Conservation (phyloP, 1,140 invertebrate genomes). For the Cherax quadricarinatus region DNA sequence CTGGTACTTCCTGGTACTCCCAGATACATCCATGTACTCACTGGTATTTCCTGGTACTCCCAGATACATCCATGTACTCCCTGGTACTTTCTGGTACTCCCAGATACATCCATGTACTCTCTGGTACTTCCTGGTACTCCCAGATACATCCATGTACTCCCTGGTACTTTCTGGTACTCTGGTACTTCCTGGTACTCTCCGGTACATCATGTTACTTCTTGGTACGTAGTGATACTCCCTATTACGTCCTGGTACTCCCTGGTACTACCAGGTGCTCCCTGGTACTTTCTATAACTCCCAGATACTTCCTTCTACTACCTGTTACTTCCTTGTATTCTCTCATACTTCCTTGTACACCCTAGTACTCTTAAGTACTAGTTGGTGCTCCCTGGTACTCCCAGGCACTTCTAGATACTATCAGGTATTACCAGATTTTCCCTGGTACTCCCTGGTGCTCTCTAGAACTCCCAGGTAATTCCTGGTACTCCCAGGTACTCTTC, state of each 20-base stretch:
- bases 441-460: background rate
- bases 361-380: background rate
- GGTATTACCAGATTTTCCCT: no score
- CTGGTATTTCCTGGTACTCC: background rate
- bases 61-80: no score
- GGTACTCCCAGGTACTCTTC: background rate
- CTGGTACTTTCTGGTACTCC: no score
- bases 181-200: background rate
- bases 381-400: background rate
- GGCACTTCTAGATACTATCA: no score
- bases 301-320: conserved; percentile 14
- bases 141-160: no score
- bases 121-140: background rate
- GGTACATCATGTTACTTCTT: background rate
- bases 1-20: no score
- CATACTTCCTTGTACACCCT: background rate
- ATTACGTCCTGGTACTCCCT: background rate
- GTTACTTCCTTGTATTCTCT: no score
- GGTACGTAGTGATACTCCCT: background rate
- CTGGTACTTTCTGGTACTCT: no score
- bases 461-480: no score
- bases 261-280: no score
- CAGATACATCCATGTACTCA: no score
- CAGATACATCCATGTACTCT: no score
- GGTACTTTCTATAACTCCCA: background rate